phyloP scores from a whole-genome alignment of 2,797 vertebrate species.

The Cirrhinus molitorella region DNA sequence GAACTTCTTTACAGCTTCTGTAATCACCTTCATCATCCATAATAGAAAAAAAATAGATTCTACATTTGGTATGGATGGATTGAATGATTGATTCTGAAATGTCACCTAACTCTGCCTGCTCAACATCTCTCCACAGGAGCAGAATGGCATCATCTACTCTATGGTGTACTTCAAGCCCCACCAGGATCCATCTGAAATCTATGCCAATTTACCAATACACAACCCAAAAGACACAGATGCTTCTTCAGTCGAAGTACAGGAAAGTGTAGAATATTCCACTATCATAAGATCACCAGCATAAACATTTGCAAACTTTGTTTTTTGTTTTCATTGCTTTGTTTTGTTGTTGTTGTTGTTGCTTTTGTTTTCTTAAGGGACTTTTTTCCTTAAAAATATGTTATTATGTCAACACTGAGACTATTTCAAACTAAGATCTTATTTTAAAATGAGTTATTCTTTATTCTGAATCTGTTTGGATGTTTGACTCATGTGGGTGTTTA shows the following conservation, averaged over 20 bases:
- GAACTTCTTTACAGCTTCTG: not conserved
- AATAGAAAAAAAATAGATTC: not conserved
- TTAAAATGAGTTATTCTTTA: not conserved
- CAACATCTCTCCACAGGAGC: slow-evolving; percentile 64
- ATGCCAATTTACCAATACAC: slow-evolving; percentile 67
- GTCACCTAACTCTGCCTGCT: not conserved
- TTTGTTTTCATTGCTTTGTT: not conserved
- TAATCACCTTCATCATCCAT: not conserved
- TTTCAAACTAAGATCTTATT: too few relatives aligned
- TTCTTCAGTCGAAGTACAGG: slow-evolving; percentile 51
- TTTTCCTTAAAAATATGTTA: not conserved
- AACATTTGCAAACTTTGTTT: not conserved
- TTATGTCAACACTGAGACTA: too few relatives aligned
- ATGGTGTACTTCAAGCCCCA: slow-evolving; percentile 73
- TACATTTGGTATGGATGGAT: not conserved
- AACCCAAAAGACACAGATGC: slow-evolving; percentile 25
- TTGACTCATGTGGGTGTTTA: not conserved
- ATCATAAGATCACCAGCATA: slow-evolving; percentile 65
- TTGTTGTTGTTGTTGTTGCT: not conserved
- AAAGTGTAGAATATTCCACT: slow-evolving; percentile 76
- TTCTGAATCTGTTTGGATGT: slow-evolving; percentile 1
- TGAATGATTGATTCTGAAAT: not conserved
- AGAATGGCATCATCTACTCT: slow-evolving; percentile 70
- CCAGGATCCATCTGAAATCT: slow-evolving; percentile 64
- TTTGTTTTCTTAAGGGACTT: not conserved